Conservation (phyloP, 1,140 invertebrate genomes). For the Anagrus nilaparvatae region DNA sequence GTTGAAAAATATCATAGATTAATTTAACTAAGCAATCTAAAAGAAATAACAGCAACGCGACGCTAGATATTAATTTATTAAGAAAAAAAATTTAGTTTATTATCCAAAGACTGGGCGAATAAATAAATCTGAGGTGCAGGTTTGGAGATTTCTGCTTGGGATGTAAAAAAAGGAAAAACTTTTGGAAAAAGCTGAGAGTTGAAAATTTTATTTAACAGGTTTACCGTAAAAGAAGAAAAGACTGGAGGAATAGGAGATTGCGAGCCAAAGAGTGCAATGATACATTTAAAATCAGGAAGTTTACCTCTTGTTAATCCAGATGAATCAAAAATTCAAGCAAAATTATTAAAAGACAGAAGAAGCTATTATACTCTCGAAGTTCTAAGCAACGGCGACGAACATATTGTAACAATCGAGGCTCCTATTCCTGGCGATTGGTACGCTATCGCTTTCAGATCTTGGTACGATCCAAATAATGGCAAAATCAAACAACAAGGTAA, state of each 20-base stretch:
- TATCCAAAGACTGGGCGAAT: too few relatives aligned
- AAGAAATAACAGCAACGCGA: too few relatives aligned
- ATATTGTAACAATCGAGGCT: slow-evolving; percentile 45
- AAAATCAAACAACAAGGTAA: slow-evolving; percentile 65
- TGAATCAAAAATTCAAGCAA: slow-evolving; percentile 56
- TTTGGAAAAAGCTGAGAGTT: too few relatives aligned
- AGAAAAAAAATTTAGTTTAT: too few relatives aligned
- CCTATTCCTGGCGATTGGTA: slow-evolving; percentile 71
- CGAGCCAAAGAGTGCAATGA: slow-evolving; percentile 45
- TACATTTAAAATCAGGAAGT: slow-evolving; percentile 62
- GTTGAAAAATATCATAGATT: too few relatives aligned
- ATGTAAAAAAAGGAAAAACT: too few relatives aligned
- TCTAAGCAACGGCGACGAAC: slow-evolving; percentile 40
- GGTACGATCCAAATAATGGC: slow-evolving; percentile 57
- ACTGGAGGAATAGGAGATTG: slow-evolving; percentile 41
- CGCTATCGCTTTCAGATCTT: slow-evolving; percentile 63
- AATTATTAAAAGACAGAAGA: slow-evolving; percentile 46
- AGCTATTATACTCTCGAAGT: slow-evolving; percentile 36
- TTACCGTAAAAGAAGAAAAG: slow-evolving; percentile 34
- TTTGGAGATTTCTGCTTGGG: too few relatives aligned
- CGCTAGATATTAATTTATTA: too few relatives aligned
- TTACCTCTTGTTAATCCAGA: slow-evolving; percentile 69
- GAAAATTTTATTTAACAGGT: too few relatives aligned
- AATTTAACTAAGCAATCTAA: too few relatives aligned
- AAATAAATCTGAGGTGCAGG: too few relatives aligned